A percentile compares a stretch with the other conserved stretches of the same genome.
Evolutionary conservation across 1,140 invertebrate species (phyloP).

Genomic region (Carcinoscorpius rotundicauda): DNA sequence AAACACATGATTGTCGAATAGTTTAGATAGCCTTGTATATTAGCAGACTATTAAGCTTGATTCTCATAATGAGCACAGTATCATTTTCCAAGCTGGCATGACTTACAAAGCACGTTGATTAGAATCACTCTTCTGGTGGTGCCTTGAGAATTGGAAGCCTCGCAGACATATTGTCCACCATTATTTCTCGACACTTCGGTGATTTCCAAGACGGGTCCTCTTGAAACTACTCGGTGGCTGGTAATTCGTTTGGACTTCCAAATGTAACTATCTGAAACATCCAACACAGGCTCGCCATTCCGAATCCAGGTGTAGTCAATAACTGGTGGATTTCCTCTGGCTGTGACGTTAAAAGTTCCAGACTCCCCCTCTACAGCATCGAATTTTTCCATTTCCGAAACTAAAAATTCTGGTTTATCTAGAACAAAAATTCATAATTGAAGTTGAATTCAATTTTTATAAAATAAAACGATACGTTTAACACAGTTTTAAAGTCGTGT

Average conservation of each 20-base stretch:
- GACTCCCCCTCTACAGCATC: slow-evolving; percentile 70
- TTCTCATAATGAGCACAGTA: neutral
- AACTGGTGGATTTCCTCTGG: slow-evolving; percentile 65
- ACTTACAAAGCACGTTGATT: slow-evolving; percentile 23
- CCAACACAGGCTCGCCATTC: slow-evolving; percentile 19
- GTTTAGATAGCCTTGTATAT: neutral
- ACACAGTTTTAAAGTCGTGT: no score
- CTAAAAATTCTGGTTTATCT: slow-evolving; percentile 42
- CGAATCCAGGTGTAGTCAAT: slow-evolving; percentile 71
- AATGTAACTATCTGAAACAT: no score
- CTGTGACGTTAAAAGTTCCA: slow-evolving; percentile 59
- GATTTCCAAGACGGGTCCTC: slow-evolving; percentile 19
- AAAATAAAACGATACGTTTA: no score
- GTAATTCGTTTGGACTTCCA: no score
- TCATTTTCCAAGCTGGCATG: slow-evolving; percentile 1
- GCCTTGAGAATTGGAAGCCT: slow-evolving; percentile 21
- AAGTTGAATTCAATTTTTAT: no score
- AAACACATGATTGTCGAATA: no score
- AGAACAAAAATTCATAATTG: neutral
- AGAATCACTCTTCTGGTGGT: slow-evolving; percentile 14
- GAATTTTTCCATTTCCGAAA: slow-evolving; percentile 32
- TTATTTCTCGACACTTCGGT: slow-evolving; percentile 13
- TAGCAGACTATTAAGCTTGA: no score
- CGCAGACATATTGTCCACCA: slow-evolving; percentile 21
- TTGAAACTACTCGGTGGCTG: slow-evolving; percentile 10